These are phyloP conservation scores for Etheostoma perlongum DNA, from an alignment of 2,797 vertebrate species.

Conservation along the genomic window DNA sequence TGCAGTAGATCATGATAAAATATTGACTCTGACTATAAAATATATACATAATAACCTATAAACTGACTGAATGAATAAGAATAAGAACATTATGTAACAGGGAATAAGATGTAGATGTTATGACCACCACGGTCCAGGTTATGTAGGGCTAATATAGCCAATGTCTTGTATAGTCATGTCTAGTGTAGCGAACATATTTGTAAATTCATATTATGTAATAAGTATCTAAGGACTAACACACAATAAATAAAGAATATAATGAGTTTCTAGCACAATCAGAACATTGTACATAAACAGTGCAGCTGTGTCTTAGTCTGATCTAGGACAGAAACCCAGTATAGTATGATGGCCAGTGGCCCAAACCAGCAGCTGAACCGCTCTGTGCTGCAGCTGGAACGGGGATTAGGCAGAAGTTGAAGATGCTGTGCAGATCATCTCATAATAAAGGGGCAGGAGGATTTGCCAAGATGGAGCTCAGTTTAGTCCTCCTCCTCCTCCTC, in stretches of 20 bases:
- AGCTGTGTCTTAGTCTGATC: conserved; percentile 7
- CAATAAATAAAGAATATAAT: neutral
- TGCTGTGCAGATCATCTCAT: conserved; percentile 6
- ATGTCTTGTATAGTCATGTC: neutral
- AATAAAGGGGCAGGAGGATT: conserved; percentile 13
- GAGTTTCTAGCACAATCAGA: neutral
- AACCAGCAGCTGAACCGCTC: neutral
- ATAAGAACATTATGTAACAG: too few relatives aligned
- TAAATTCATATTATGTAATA: neutral
- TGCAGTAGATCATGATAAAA: too few relatives aligned
- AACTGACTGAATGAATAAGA: too few relatives aligned
- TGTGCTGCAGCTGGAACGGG: neutral
- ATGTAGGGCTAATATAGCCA: too few relatives aligned
- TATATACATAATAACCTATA: too few relatives aligned
- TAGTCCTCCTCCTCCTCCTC: conserved; percentile 17
- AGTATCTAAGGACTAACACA: neutral
- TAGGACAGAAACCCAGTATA: neutral
- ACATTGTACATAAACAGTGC: neutral
- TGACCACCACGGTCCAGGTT: too few relatives aligned
- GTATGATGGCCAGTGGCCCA: conserved; percentile 20
- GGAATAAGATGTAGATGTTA: too few relatives aligned
- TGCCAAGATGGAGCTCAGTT: conserved; percentile 30
- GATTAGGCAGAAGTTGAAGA: conserved; percentile 13
- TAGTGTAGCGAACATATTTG: neutral
- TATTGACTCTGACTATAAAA: too few relatives aligned